A percentile compares a stretch with the other conserved stretches of the same genome.
These are phyloP conservation scores for Podotricha telesiphe DNA, from an alignment of 2,888 invertebrate species.

Conservation along the genomic window DNA sequence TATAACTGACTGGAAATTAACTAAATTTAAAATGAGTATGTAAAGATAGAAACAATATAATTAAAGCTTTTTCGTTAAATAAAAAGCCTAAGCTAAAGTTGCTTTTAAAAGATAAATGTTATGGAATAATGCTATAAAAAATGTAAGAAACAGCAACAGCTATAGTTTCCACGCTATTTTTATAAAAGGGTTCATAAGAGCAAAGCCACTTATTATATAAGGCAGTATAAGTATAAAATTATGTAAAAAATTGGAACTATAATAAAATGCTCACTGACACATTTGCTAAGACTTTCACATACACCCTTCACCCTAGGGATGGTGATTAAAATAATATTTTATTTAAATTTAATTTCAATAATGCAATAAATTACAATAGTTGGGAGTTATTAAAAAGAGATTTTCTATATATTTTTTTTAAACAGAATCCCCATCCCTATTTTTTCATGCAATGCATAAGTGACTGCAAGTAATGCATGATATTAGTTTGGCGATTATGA, in stretches of 20 bases:
- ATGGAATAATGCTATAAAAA: too few relatives aligned
- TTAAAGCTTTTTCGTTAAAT: too few relatives aligned
- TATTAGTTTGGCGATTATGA: background rate
- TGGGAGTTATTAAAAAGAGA: too few relatives aligned
- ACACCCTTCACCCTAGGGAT: background rate
- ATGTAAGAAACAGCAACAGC: too few relatives aligned
- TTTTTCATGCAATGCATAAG: slow-evolving; percentile 18
- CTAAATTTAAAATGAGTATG: too few relatives aligned
- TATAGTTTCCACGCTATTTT: too few relatives aligned
- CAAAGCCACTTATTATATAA: background rate
- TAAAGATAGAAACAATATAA: too few relatives aligned
- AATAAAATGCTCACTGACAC: slow-evolving; percentile 9
- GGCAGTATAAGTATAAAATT: background rate
- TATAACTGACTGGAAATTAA: too few relatives aligned
- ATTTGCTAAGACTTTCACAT: slow-evolving; percentile 8
- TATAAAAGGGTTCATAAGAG: background rate
- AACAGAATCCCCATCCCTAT: background rate
- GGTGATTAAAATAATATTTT: background rate
- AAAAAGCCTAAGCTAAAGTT: too few relatives aligned
- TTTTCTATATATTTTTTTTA: background rate
- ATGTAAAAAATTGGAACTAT: background rate
- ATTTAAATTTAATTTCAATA: background rate
- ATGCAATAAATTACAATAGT: background rate
- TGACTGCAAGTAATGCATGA: slow-evolving; percentile 5
- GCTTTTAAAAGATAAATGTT: too few relatives aligned